phyloP scores from a whole-genome alignment of 2,113 vertebrate genomes.

The Corapipo altera region DNA sequence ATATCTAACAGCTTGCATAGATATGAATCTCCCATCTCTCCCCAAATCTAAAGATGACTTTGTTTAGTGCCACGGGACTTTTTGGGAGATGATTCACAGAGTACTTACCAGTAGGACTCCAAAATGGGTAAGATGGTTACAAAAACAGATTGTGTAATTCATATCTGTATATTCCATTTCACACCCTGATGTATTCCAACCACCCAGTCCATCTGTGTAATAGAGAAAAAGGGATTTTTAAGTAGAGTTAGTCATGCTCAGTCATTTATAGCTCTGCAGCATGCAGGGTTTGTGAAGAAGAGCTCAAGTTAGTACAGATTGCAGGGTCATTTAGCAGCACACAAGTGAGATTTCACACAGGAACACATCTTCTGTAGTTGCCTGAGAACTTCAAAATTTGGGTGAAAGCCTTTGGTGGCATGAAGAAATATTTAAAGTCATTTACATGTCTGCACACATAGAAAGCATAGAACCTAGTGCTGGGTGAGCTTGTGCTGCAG shows the following conservation, averaged over 20 bases:
- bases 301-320: slow-evolving; percentile 63
- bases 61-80: neutral
- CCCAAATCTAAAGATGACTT: neutral
- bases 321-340: slow-evolving; percentile 43
- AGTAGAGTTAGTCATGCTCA: slow-evolving; percentile 65
- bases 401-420: neutral
- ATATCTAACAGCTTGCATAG: neutral
- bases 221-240: slow-evolving; percentile 66
- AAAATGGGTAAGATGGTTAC: slow-evolving; percentile 92
- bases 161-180: slow-evolving; percentile 66
- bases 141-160: slow-evolving; percentile 85
- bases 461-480: neutral
- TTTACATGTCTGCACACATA: neutral
- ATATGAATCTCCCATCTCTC: neutral
- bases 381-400: slow-evolving; percentile 9
- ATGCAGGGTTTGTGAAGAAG: neutral
- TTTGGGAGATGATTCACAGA: slow-evolving; percentile 34
- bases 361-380: slow-evolving; percentile 7
- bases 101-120: slow-evolving; percentile 87
- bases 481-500: neutral
- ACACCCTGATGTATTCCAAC: slow-evolving; percentile 86
- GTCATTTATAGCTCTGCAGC: slow-evolving; percentile 65
- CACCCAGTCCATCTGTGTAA: slow-evolving; percentile 82
- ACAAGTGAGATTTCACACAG: slow-evolving; percentile 19
- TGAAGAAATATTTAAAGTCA: neutral